A percentile compares a stretch with the other conserved stretches of the same genome.
These are phyloP conservation scores for Gallinago stenura DNA, from an alignment of 2,797 vertebrate genomes.

Conservation along the genomic window DNA sequence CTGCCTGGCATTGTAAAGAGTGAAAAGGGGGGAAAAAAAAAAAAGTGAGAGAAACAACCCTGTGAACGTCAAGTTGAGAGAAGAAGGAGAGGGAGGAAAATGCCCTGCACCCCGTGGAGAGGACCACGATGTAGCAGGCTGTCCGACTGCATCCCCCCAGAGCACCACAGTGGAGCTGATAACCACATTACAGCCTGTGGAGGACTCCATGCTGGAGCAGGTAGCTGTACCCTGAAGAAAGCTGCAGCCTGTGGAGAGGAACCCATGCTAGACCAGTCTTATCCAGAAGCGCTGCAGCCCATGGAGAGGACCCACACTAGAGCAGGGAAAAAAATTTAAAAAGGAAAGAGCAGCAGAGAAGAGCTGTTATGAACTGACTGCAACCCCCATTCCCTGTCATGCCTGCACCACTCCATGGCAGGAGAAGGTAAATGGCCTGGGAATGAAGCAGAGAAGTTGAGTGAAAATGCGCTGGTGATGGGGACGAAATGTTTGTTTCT, in stretches of 20 bases:
- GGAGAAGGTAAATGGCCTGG: background rate
- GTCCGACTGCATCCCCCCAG: background rate
- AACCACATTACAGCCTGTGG: too few species aligned
- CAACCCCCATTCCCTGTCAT: background rate
- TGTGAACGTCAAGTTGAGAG: background rate
- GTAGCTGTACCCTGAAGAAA: background rate
- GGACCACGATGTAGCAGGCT: background rate
- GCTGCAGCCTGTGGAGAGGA: background rate
- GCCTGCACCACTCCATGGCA: rapidly evolving
- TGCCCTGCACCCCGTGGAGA: background rate
- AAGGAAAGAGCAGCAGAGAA: background rate
- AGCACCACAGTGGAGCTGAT: background rate
- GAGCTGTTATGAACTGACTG: background rate
- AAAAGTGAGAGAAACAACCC: background rate
- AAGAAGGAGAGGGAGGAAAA: background rate
- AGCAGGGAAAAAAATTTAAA: background rate
- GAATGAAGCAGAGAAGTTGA: background rate
- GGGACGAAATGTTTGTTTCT: background rate
- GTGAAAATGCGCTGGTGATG: background rate
- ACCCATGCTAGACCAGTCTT: rapidly evolving
- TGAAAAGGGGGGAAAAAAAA: background rate
- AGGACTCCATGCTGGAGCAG: background rate
- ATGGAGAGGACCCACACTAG: rapidly evolving
- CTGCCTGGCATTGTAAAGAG: background rate
- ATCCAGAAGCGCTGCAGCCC: background rate